These are phyloP conservation scores for Adineta ricciae DNA, from an alignment of 2,888 invertebrate species.

Conservation along the genomic window DNA sequence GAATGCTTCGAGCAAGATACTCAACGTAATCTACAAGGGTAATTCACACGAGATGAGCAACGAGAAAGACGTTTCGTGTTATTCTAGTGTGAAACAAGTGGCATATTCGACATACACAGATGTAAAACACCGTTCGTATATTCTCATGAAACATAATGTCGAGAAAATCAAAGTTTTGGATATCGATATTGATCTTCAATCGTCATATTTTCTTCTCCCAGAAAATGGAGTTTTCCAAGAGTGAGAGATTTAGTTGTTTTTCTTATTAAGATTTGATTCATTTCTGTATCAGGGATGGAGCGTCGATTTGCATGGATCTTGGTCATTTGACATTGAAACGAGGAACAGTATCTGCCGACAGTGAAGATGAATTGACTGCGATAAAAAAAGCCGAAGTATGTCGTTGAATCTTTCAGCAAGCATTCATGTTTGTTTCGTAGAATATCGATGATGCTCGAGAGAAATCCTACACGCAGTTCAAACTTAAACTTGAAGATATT, in stretches of 20 bases:
- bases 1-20: conserved; percentile 9
- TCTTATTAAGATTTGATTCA: neutral
- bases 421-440: neutral
- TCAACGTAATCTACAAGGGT: neutral
- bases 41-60: conserved; percentile 56
- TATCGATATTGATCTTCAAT: conserved; percentile 63
- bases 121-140: conserved; percentile 26
- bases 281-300: neutral
- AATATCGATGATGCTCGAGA: neutral
- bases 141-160: conserved; percentile 33
- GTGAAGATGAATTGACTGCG: neutral
- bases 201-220: conserved; percentile 77
- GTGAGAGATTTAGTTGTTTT: neutral
- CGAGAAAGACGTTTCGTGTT: conserved; percentile 43
- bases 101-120: conserved; percentile 20
- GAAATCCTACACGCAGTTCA: neutral
- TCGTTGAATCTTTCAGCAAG: neutral
- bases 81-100: neutral
- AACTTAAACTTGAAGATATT: conserved; percentile 1
- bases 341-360: neutral
- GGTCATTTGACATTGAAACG: conserved; percentile 34
- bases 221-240: conserved; percentile 65
- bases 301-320: conserved; percentile 34
- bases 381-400: neutral
- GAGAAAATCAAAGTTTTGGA: conserved; percentile 30